These are phyloP conservation scores for Trichopoda pennipes DNA, from an alignment of 2,888 invertebrate genomes.

Conservation along the genomic window DNA sequence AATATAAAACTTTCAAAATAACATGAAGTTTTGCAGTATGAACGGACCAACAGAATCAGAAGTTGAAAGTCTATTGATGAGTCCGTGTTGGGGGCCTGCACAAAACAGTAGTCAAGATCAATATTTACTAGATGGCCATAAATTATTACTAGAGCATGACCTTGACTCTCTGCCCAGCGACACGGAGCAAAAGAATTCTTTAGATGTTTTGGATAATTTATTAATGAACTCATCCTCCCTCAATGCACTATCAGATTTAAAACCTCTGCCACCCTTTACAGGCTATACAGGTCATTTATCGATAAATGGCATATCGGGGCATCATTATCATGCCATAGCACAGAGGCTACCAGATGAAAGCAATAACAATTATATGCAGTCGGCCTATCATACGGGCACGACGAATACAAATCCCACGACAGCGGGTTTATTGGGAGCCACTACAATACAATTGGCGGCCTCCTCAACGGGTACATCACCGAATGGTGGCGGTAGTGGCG, in stretches of 20 bases:
- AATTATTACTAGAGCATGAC: constrained; percentile 83
- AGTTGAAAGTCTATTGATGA: constrained; percentile 87
- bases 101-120: constrained; percentile 82
- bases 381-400: constrained; percentile 81
- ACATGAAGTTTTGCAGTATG: constrained; percentile 84
- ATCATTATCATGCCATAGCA: constrained; percentile 92
- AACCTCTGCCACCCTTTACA: constrained; percentile 92
- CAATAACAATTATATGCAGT: constrained; percentile 87
- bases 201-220: constrained; percentile 88
- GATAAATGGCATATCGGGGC: constrained; percentile 93
- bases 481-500: constrained; percentile 14
- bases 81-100: constrained; percentile 86
- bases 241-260: constrained; percentile 88
- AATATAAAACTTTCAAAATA: constrained; percentile 72
- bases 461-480: constrained; percentile 72
- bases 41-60: constrained; percentile 82
- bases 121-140: constrained; percentile 83
- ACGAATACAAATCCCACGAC: constrained; percentile 45
- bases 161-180: constrained; percentile 82
- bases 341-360: constrained; percentile 88
- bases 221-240: constrained; percentile 83
- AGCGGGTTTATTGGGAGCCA: constrained; percentile 62
- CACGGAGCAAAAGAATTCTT: constrained; percentile 81
- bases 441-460: constrained; percentile 70
- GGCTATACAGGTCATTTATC: constrained; percentile 92